Percentiles rank a stretch among this genome's conserved stretches.
These are phyloP conservation scores for Agrilus biguttatus DNA, from an alignment of 2,888 invertebrate genomes.

Conservation along the genomic window DNA sequence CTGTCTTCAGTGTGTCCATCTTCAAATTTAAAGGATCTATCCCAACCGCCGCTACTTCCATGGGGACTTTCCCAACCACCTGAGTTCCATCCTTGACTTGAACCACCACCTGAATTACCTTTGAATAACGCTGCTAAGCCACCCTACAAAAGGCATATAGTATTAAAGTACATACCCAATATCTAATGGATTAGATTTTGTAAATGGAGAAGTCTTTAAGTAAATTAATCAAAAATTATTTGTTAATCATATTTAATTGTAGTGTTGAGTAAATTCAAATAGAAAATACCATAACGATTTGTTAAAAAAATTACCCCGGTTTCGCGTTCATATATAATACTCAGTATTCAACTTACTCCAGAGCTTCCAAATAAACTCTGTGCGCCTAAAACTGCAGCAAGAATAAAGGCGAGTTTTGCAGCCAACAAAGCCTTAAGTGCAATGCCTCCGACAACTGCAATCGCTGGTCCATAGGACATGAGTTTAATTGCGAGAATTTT, in stretches of 20 bases:
- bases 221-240: too few relatives aligned
- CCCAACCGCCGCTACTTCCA: too few relatives aligned
- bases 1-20: constrained; percentile 32
- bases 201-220: too few relatives aligned
- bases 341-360: too few relatives aligned
- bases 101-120: constrained; percentile 30
- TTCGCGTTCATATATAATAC: too few relatives aligned
- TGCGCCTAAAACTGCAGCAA: constrained; percentile 55
- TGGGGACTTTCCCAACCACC: constrained; percentile 19
- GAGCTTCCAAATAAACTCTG: constrained; percentile 25
- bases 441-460: constrained; percentile 57
- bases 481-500: constrained; percentile 59
- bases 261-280: too few relatives aligned
- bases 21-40: constrained; percentile 21
- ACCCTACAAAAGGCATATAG: too few relatives aligned
- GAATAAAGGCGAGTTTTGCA: constrained; percentile 61
- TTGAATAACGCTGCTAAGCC: constrained; percentile 31
- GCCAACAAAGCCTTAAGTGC: constrained; percentile 65
- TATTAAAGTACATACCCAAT: too few relatives aligned
- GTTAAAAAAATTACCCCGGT: too few relatives aligned
- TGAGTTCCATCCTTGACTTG: constrained; percentile 14
- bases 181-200: too few relatives aligned
- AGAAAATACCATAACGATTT: too few relatives aligned
- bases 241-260: too few relatives aligned
- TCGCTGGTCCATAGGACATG: constrained; percentile 51